Conservation (phyloP, 37 sponge, comb jelly and placozoan species). For the Spongilla lacustris region DNA sequence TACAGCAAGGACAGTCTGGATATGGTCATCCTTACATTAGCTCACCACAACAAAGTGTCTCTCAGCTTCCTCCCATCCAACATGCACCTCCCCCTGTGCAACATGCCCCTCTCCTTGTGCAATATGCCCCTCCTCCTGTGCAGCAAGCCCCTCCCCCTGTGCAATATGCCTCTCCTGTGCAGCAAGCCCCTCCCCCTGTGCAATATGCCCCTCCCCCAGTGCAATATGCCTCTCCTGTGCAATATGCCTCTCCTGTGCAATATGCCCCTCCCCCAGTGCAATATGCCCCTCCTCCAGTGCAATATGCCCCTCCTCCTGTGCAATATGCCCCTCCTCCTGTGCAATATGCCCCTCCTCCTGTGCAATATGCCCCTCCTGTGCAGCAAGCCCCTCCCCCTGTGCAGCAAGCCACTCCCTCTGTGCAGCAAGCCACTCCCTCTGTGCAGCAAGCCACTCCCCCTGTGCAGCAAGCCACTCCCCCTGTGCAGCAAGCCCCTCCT, state of each 20-base stretch:
- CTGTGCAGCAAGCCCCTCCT: neutral
- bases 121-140: too few species aligned
- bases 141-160: too few species aligned
- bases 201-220: conserved; percentile 1
- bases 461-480: neutral
- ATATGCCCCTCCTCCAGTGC: neutral
- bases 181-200: neutral
- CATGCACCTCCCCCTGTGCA: too few species aligned
- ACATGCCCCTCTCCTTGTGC: too few species aligned
- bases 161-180: neutral
- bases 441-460: neutral
- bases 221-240: too few species aligned
- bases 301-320: neutral
- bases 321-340: conserved; percentile 5
- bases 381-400: neutral
- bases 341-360: neutral
- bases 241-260: too few species aligned
- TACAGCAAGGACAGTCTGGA: neutral
- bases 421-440: neutral
- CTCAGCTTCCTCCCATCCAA: too few species aligned
- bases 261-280: neutral
- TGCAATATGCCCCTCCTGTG: neutral
- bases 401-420: neutral
- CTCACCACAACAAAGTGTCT: neutral
- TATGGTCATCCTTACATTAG: neutral